These are phyloP conservation scores for Peribatodes rhomboidaria DNA, from an alignment of 2,888 invertebrate genomes.

Conservation along the genomic window DNA sequence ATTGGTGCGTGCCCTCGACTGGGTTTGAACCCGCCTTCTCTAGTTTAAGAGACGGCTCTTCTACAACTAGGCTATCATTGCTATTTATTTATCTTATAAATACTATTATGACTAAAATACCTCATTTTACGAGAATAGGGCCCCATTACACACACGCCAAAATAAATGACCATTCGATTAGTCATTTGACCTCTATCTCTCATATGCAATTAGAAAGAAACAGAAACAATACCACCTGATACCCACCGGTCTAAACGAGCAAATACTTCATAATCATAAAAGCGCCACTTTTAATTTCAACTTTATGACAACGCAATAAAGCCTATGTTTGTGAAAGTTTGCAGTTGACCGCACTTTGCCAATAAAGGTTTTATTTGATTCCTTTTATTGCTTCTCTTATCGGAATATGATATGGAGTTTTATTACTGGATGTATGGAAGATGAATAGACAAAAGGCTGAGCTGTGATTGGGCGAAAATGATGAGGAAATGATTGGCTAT, in stretches of 20 bases:
- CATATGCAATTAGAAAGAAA: slow-evolving; percentile 39
- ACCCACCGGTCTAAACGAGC: slow-evolving; percentile 13
- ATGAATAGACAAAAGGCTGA: slow-evolving; percentile 39
- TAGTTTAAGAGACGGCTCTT: too few species aligned
- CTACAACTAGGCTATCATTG: too few species aligned
- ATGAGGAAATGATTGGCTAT: slow-evolving; percentile 26
- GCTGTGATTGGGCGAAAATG: slow-evolving; percentile 38
- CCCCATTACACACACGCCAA: slow-evolving; percentile 9
- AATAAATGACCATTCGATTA: slow-evolving; percentile 34
- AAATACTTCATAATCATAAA: slow-evolving; percentile 20
- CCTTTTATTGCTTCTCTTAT: slow-evolving; percentile 46
- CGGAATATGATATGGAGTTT: slow-evolving; percentile 46
- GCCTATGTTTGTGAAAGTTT: slow-evolving; percentile 27
- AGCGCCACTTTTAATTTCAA: slow-evolving; percentile 16
- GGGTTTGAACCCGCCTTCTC: too few species aligned
- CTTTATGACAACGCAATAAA: slow-evolving; percentile 24
- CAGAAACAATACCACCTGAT: slow-evolving; percentile 40
- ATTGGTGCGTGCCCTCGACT: too few species aligned
- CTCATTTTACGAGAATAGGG: not conserved
- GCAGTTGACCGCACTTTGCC: slow-evolving; percentile 38
- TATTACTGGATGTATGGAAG: slow-evolving; percentile 36
- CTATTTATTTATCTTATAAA: too few species aligned
- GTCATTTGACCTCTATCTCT: slow-evolving; percentile 33
- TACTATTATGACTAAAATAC: not conserved
- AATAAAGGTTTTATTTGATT: slow-evolving; percentile 49